A percentile compares a stretch with the other conserved stretches of the same genome.
Evolutionary conservation across 2,797 vertebrate genomes (phyloP).

Genomic region (Acanthurus lineatus): DNA sequence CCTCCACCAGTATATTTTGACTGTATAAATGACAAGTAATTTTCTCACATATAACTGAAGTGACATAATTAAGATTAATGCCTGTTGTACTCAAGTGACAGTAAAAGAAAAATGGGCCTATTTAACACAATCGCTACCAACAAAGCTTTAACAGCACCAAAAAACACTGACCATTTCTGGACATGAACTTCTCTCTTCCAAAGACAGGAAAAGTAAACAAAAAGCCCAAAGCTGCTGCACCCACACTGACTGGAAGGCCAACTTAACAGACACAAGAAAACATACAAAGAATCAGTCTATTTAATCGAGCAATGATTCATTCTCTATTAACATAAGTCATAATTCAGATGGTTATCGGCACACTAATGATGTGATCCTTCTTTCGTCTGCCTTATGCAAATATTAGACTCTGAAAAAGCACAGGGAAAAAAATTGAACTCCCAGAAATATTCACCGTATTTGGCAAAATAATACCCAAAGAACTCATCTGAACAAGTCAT

Average conservation of each 20-base stretch:
- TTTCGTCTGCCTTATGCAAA: neutral
- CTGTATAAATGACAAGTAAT: neutral
- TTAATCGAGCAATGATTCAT: conserved; percentile 15
- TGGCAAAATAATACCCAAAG: neutral
- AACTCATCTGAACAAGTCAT: neutral
- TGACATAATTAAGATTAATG: neutral
- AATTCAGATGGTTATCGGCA: neutral
- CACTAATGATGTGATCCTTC: conserved; percentile 2
- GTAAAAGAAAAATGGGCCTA: neutral
- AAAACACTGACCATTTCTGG: neutral
- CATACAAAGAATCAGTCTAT: conserved; percentile 10
- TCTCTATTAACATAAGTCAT: neutral
- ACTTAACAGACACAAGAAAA: conserved; percentile 7
- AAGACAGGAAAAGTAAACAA: conserved; percentile 4
- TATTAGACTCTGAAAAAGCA: neutral
- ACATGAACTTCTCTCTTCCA: neutral
- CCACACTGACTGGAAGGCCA: neutral
- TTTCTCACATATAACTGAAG: neutral
- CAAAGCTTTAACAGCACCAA: neutral
- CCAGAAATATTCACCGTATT: neutral
- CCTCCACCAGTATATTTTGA: neutral
- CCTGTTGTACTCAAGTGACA: neutral
- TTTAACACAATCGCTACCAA: neutral
- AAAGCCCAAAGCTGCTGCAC: neutral
- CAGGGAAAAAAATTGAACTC: neutral